Conservation (phyloP, 2,113 vertebrate species). For the Takifugu bimaculatus region DNA sequence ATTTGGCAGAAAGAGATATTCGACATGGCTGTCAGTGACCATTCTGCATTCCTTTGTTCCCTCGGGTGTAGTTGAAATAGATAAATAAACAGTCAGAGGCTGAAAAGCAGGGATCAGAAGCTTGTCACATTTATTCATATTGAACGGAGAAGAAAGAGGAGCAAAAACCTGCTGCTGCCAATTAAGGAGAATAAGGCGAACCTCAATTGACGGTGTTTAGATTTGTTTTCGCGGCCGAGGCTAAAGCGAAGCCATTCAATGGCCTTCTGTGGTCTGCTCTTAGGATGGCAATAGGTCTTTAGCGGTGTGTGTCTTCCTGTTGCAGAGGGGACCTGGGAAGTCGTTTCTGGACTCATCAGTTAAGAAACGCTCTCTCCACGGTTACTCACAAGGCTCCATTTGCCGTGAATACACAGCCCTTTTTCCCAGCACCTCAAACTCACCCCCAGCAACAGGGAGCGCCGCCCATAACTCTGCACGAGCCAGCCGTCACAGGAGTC, state of each 20-base stretch:
- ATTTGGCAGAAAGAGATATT: conserved; percentile 97
- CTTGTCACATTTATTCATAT: conserved; percentile 74
- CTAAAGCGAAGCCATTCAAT: conserved; percentile 66
- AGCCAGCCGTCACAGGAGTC: conserved; percentile 51
- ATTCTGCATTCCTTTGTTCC: conserved; percentile 79
- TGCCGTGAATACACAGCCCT: conserved; percentile 53
- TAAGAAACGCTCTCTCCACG: conserved; percentile 51
- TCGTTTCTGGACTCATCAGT: conserved; percentile 63
- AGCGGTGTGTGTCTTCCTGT: conserved; percentile 53
- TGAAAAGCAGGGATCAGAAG: conserved; percentile 74
- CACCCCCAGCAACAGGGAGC: conserved; percentile 60
- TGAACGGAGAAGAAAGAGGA: conserved; percentile 56
- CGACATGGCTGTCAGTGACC: conserved; percentile 94
- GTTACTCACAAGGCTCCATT: conserved; percentile 60
- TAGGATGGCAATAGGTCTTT: conserved; percentile 58
- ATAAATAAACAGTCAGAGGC: conserved; percentile 78
- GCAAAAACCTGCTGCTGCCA: conserved; percentile 66
- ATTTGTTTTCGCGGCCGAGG: conserved; percentile 64
- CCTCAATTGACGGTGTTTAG: conserved; percentile 67
- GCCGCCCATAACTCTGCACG: conserved; percentile 46
- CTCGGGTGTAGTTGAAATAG: conserved; percentile 74
- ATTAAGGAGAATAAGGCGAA: conserved; percentile 68
- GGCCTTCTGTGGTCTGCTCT: conserved; percentile 49
- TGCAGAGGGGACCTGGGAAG: conserved; percentile 58
- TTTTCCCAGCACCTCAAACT: conserved; percentile 65